Evolutionary conservation across 2,113 vertebrate genomes (phyloP), one percentile per base, ranked within the genome.

Genomic region (Pleuronectes platessa): DNA sequence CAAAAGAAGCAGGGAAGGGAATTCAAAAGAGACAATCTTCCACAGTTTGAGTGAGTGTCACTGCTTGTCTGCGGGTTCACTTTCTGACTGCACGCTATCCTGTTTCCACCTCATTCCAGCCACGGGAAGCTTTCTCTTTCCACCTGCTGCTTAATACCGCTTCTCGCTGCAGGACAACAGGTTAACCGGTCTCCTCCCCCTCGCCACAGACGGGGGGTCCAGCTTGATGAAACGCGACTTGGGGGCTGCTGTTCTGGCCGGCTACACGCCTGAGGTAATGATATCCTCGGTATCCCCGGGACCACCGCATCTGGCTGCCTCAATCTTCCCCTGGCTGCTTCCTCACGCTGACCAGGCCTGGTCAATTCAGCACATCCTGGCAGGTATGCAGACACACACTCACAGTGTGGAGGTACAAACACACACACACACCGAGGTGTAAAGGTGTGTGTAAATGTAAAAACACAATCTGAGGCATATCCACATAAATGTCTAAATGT

Each of bases 201-300:
- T 80, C 37, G 14, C 61, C 64, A 11, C 88, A 92, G 82, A 89
- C 0, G 20, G 59, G 86, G 86, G 93, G 94, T 92, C 88, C 87
- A 93, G 93, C 93, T 95, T 95, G 94, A 96, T 95, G 96, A 96
- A 96, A 95, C 93, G 93, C 93, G 8, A 55, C 81, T 88, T 88
- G 90, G 85, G 90, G 89, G 83, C 82, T 85, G 71, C 79, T 1
- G 71, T 85, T 89, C 87, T 83, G 79, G 71, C 76, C 71, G n/a
- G 53, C 83, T 69, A 77, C 83, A 89, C 71, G 54, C 83, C 71
- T 62, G 89, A 92, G 88, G 93, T 95, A 96, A 96, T 95, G 94
- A 95, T 95, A 95, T 95, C 95, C 93, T 95, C 94, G 87, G 91
- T 91, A 90, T 2, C 92, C 93, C 87, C 88, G 80, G 89, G 87